Conservation (phyloP, 1,140 invertebrate species). For the Nasonia vitripennis region DNA sequence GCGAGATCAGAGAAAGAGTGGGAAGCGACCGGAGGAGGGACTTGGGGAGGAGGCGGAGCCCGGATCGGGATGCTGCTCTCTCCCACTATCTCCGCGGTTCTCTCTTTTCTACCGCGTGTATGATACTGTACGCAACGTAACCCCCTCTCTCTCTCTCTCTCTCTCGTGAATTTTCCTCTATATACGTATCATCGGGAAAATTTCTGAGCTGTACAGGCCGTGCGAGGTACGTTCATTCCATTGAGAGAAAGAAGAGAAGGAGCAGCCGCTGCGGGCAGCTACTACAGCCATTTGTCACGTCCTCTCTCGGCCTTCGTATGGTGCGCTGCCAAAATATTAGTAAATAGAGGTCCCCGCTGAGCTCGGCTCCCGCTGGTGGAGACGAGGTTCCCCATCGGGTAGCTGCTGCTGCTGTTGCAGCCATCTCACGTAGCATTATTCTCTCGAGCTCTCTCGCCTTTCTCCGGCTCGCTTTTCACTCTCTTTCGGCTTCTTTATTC, state of each 20-base stretch:
- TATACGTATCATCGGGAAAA: neutral
- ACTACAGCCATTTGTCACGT: constrained; percentile 28
- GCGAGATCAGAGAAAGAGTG: constrained; percentile 38
- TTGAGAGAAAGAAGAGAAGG: neutral
- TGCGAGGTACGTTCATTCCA: neutral
- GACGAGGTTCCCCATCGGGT: constrained; percentile 24
- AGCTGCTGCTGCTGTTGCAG: neutral
- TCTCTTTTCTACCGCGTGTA: neutral
- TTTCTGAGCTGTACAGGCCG: neutral
- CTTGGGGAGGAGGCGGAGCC: constrained; percentile 50
- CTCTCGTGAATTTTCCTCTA: neutral
- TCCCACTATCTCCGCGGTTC: constrained; percentile 51
- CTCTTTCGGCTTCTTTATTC: constrained; percentile 32
- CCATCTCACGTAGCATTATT: neutral
- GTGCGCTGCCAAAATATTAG: constrained; percentile 50
- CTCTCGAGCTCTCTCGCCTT: neutral
- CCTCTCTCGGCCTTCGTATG: neutral
- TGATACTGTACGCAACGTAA: neutral
- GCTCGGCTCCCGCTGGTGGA: constrained; percentile 23
- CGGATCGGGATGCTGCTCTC: constrained; percentile 60
- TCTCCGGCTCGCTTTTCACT: neutral
- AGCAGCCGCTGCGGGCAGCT: neutral
- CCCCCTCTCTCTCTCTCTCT: neutral
- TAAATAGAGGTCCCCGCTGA: constrained; percentile 36
- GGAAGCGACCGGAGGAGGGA: constrained; percentile 56